Evolutionary conservation across 2,888 invertebrate genomes (phyloP), one percentile per base, ranked within the genome.

Genomic region (Leucania comma): DNA sequence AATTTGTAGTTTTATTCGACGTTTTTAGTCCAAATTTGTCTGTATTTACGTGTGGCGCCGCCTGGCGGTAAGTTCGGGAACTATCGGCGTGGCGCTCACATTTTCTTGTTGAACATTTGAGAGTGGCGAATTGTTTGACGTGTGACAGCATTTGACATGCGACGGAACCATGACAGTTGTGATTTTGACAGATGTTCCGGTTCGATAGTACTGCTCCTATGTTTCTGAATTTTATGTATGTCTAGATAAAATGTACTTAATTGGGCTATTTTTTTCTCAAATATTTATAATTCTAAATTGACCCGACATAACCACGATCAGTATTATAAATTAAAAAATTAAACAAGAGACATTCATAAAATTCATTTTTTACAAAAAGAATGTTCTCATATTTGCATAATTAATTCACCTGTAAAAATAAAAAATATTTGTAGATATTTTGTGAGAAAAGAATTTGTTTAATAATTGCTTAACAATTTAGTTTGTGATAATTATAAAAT

Each of bases 1-100:
- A 85, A 90, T 88, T 92, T 90, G 90, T 92, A 91, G 89, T 91
- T 90, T 89, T 92, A 92, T 91, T 92, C 86, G 91, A 91, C 90
- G 87, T 92, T 92, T 87, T 91, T 89, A 90, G 90, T 90, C 90
- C 83, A 90, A 88, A 86, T 90, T 87, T 86, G 83, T 86, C 81
- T 82, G 84, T 78, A 78, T 86, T 86, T 82, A 85, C 75, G 82
- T 87, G 89, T 80, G 78, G 80, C 84, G 85, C 80, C 63, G 60
- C 71, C 53, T 68, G 57, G 51, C 66, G 72, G 64, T 67, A 68
- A n/a, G 80, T 61, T 68, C 17, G 67, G 32, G 62, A 67, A 63
- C 61, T 68, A 60, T 72, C 70, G 54, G 68, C 57, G 75, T 67
- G 82, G 67, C 75, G 73, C 66, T 68, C 48, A 80, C 78, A 75